Evolutionary conservation across 2,888 invertebrate species (phyloP).

Genomic region (Idaea straminata): DNA sequence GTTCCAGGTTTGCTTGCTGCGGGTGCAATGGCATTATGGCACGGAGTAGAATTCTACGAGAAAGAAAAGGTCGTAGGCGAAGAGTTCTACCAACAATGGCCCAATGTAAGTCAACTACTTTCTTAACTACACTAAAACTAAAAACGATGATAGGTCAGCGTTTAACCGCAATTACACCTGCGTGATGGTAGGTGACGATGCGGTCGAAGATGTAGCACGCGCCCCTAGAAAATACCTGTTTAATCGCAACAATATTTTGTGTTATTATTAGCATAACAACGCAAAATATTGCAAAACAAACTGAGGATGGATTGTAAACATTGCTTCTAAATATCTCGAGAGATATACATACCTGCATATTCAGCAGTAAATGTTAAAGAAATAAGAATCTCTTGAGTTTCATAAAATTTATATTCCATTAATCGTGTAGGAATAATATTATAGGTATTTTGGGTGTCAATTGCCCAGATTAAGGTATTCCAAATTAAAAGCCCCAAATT

Average conservation of each 20-base stretch:
- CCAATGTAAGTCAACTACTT: conserved; percentile 82
- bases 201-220: too few relatives aligned
- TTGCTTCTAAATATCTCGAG: neutral
- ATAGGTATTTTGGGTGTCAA: too few relatives aligned
- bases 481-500: too few relatives aligned
- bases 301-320: neutral
- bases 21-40: conserved; percentile 97
- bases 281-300: neutral
- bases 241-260: too few relatives aligned
- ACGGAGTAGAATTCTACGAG: conserved; percentile 97
- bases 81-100: conserved; percentile 96
- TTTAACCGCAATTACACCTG: too few relatives aligned
- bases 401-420: too few relatives aligned
- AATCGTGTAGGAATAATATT: too few relatives aligned
- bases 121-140: neutral
- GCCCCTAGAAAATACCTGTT: too few relatives aligned
- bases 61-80: conserved; percentile 96
- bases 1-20: conserved; percentile 91
- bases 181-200: too few relatives aligned
- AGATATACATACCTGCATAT: neutral
- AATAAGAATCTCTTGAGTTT: neutral
- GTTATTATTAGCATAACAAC: neutral
- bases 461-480: too few relatives aligned
- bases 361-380: conserved; percentile 1
- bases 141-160: too few relatives aligned